phyloP scores from a whole-genome alignment of 2,113 vertebrate genomes.

The Corythornis vintsioides region DNA sequence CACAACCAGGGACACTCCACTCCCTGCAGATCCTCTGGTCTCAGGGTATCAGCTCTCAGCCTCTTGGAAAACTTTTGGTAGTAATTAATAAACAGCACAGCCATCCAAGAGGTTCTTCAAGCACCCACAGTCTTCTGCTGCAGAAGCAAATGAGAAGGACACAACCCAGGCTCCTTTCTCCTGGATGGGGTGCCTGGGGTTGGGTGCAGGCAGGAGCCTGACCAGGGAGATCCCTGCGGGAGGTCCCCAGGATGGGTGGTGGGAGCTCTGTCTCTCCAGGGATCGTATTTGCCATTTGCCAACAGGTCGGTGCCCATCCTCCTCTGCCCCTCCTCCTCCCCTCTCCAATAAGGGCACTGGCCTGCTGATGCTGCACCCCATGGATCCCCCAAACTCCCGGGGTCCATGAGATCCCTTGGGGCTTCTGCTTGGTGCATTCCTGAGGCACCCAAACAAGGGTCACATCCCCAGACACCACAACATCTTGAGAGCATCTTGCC shows the following conservation, averaged over 20 bases:
- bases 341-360: accelerated
- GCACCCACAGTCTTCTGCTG: background rate
- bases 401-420: accelerated
- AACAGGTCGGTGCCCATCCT: background rate
- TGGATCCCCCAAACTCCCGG: accelerated
- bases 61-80: conserved; percentile 23
- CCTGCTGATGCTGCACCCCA: background rate
- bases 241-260: background rate
- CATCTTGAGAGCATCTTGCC: background rate
- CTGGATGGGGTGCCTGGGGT: accelerated
- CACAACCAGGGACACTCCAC: background rate
- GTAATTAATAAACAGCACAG: background rate
- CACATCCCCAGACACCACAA: background rate
- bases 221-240: accelerated
- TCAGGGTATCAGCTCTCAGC: background rate
- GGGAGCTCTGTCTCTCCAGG: background rate
- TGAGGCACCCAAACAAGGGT: accelerated
- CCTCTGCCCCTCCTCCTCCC: background rate
- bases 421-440: accelerated
- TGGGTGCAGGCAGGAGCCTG: background rate
- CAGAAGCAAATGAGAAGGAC: background rate
- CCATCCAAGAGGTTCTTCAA: background rate
- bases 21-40: background rate
- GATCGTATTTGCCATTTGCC: background rate
- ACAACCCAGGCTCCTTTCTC: background rate